phyloP scores from a whole-genome alignment of 1,140 invertebrate genomes.

The Nixonia krombeini region DNA sequence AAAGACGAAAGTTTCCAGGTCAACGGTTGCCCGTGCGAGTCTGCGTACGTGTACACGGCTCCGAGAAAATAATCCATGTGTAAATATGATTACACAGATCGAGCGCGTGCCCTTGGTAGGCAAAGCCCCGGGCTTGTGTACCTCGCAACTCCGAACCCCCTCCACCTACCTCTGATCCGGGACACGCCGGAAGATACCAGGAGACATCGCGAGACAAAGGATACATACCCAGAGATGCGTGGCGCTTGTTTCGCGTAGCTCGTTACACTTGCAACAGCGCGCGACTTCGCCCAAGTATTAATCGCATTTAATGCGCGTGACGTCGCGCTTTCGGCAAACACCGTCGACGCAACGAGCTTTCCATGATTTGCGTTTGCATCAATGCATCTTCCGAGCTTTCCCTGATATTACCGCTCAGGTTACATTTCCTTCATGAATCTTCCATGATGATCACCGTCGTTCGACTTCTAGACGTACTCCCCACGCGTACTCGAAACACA shows the following conservation, averaged over 20 bases:
- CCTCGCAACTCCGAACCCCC: background rate
- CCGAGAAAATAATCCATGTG: conserved; percentile 15
- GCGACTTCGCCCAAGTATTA: background rate
- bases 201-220: conserved; percentile 2
- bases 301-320: too few relatives aligned
- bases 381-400: too few relatives aligned
- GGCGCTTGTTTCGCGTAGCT: background rate
- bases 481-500: too few relatives aligned
- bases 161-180: background rate
- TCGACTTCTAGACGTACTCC: too few relatives aligned
- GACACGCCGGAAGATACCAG: too few relatives aligned
- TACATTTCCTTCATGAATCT: too few relatives aligned
- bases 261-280: background rate
- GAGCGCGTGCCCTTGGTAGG: conserved; percentile 16
- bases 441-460: too few relatives aligned
- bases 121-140: conserved; percentile 3
- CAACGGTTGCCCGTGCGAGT: conserved; percentile 7
- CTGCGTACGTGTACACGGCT: conserved; percentile 5
- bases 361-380: too few relatives aligned
- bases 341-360: too few relatives aligned
- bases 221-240: background rate
- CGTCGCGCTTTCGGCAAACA: too few relatives aligned
- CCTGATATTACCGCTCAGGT: too few relatives aligned
- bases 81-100: conserved; percentile 14
- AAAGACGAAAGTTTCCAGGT: conserved; percentile 23